Evolutionary conservation across 2,797 vertebrate species (phyloP), one percentile per base, ranked within the genome.

Genomic region (Brachyalestes nurse): DNA sequence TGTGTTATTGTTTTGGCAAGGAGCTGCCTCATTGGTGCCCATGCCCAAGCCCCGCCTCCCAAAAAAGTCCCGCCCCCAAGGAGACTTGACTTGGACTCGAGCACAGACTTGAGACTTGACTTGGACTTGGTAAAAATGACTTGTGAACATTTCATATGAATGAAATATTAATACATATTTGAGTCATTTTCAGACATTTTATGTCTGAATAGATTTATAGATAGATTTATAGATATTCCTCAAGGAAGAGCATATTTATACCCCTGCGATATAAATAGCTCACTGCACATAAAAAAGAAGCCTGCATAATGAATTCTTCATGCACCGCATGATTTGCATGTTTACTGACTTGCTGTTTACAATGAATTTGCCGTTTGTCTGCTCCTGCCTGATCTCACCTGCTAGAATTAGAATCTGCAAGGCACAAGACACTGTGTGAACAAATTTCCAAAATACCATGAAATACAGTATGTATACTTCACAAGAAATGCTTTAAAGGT

Each of bases 261-360:
- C 40, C 51, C 45, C 58, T 55, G 47, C 19, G 47, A 40, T 81
- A 85, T 67, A 79, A 83, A 81, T 85, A 83, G 66, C 12, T 23
- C 34, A 60, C 55, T 49, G 14, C 23, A 49, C 61, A 64, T 57
- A 74, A 73, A 78, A 62, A 45, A 45, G 23, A 60, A 28, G 25
- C 40, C 71, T 38, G 79, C 72, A 72, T 70, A 40, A 83, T 85
- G 71, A 80, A 85, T 83, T 69, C 64, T 82, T 83, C 72, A 85
- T 58, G 57, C 70, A 28, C 16, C 23, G 71, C 45, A 28, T 58
- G 55, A 61, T 77, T 73, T 60, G 62, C 47, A 51, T 69, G 70
- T 77, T 80, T 73, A 75, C 74, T 6, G 66, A 53, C 65, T 78
- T 72, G 75, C 75, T 28, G 60, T 62, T 55, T 13, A 78, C 40